Base-by-base conservation (phyloP, 1,140 invertebrate species). In the Manduca sexta region DNA sequence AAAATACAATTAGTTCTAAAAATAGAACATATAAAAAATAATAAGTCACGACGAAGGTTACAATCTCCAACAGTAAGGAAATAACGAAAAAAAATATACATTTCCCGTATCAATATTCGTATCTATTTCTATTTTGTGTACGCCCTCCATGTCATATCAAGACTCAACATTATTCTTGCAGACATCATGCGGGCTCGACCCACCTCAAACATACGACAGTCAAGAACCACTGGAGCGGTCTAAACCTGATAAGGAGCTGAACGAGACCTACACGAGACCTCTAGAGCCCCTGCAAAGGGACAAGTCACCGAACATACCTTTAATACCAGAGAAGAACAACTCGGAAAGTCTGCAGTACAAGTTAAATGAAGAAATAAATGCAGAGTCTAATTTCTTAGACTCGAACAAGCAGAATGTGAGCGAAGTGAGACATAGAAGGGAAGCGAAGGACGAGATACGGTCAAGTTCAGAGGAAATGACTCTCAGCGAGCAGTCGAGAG, bases 181-280 rank as follows among this genome's bases (percentile, higher is more conserved):
- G 77, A 67, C 77, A 3, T 79, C 77, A 1, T 84, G 81, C 49
- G 74, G 75, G 6, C 51, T 82, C 0, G 78, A 84, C 12, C 49
- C 77, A 0, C 70, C 76, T 0, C 81, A 84, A 34, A 71, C 67
- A 0, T 84, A 74, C 49, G 78, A 84, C 18, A 84, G 70, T 30
- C 76, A 77, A 45, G 81, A 80, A 38, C 74, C 80, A 0, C 34
- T 83, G 34, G 81, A 84, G 18, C 50, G 70, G 0, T 43, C 57
- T 0, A 80, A 70, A 49, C 51, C 72, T 0, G 79, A 83, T 3
- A 83, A 81, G 31, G 81, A 80, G n/a, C 18, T 69, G 0, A 84
- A 84, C 40, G 78, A 82, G 8, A 84, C 81, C 0, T 81, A 63
- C 50, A 57, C 53, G 1, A 56, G 71, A 39, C 61, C 66, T 0